Conservation (phyloP, 2,888 invertebrate genomes). For the Limnephilus rhombicus region DNA sequence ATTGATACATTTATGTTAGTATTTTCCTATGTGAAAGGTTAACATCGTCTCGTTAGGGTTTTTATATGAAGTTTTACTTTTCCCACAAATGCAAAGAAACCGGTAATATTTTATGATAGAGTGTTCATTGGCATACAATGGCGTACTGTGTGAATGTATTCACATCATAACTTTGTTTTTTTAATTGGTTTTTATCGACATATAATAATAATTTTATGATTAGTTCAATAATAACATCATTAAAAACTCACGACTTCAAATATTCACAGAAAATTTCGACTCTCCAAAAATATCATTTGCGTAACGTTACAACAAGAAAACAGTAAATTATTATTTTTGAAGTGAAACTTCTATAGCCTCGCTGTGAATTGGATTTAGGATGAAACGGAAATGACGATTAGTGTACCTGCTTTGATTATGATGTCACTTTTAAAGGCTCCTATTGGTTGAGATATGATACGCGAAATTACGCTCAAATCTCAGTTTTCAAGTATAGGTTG, state of each 20-base stretch:
- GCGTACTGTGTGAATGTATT: neutral
- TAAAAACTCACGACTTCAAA: neutral
- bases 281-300: no score
- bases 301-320: no score
- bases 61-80: neutral
- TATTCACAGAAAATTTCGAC: no score
- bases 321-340: no score
- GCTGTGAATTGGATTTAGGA: no score
- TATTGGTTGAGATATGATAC: no score
- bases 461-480: no score
- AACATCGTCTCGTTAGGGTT: neutral
- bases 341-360: no score
- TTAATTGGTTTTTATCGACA: neutral
- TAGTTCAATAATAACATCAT: neutral
- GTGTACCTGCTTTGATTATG: no score
- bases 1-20: neutral
- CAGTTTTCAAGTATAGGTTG: no score
- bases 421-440: no score
- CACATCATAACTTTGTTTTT: neutral
- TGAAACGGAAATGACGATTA: no score
- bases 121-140: neutral
- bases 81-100: neutral
- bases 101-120: neutral
- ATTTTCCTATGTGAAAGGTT: neutral
- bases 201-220: neutral